phyloP scores from a whole-genome alignment of 2,797 vertebrate genomes.

The Pantherophis vulpinus region DNA sequence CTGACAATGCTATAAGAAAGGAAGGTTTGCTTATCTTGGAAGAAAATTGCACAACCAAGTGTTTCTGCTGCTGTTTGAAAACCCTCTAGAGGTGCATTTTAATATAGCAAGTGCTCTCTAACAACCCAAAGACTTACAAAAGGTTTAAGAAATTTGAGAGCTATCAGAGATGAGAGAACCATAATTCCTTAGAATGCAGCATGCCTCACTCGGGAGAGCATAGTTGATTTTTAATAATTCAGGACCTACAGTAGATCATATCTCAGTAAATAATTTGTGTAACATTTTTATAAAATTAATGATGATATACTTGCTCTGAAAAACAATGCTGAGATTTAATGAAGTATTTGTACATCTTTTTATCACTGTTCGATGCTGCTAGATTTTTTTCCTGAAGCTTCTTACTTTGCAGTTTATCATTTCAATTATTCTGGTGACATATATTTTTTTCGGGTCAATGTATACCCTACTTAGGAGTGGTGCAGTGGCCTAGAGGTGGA shows the following conservation, averaged over 20 bases:
- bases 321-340: neutral
- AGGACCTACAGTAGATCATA: neutral
- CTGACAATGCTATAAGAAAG: constrained; percentile 22
- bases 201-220: constrained; percentile 2
- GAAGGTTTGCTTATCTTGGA: constrained; percentile 15
- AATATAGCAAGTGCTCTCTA: constrained; percentile 1
- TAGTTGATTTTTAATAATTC: neutral
- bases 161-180: constrained; percentile 2
- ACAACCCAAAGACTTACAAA: neutral
- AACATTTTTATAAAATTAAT: constrained; percentile 23
- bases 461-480: neutral
- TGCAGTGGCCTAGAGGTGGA: no score
- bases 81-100: neutral
- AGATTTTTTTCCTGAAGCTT: neutral
- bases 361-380: neutral
- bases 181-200: constrained; percentile 5
- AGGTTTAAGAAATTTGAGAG: constrained; percentile 10
- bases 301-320: neutral
- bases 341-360: constrained; percentile 11
- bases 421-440: neutral
- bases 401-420: neutral
- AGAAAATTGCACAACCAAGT: constrained; percentile 21
- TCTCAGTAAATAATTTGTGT: neutral
- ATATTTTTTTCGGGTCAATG: neutral
- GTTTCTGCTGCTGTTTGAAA: neutral